Evolutionary conservation across 2,797 vertebrate genomes (phyloP).

Genomic region (Myotis pilosus): DNA sequence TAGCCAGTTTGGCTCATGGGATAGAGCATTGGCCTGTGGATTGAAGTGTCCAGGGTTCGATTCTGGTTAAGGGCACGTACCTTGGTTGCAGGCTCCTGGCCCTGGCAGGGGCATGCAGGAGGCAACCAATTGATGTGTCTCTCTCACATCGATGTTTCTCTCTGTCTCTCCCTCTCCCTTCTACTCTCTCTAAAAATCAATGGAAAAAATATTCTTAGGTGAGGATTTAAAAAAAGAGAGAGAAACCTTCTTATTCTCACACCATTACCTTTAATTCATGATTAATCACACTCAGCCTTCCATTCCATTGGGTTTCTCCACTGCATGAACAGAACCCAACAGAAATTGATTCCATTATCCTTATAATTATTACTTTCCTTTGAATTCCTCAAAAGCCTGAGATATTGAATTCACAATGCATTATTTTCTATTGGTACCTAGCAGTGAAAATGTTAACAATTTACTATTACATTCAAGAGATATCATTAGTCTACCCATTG

Average conservation of each 20-base stretch:
- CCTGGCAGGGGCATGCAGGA: no score
- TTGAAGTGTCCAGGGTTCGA: no score
- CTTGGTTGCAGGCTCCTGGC: no score
- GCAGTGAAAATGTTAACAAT: not conserved
- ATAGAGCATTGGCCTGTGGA: no score
- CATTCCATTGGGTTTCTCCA: conserved; percentile 21
- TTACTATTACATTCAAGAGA: not conserved
- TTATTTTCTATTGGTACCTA: not conserved
- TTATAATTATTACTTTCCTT: not conserved
- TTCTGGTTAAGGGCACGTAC: no score
- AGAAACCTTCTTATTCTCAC: not conserved
- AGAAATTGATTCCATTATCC: not conserved
- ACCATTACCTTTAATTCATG: not conserved
- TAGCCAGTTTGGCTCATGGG: no score
- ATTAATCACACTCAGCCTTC: not conserved
- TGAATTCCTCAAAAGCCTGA: not conserved
- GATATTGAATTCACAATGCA: not conserved
- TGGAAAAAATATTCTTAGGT: no score
- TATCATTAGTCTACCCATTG: not conserved
- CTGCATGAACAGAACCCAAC: not conserved
- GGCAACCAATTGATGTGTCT: no score
- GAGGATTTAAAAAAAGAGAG: not conserved
- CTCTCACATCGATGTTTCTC: no score
- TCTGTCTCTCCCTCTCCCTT: no score
- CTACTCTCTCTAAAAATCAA: no score